Conservation (phyloP, 2,797 vertebrate species). For the Petrocephalus schoutedeni region DNA sequence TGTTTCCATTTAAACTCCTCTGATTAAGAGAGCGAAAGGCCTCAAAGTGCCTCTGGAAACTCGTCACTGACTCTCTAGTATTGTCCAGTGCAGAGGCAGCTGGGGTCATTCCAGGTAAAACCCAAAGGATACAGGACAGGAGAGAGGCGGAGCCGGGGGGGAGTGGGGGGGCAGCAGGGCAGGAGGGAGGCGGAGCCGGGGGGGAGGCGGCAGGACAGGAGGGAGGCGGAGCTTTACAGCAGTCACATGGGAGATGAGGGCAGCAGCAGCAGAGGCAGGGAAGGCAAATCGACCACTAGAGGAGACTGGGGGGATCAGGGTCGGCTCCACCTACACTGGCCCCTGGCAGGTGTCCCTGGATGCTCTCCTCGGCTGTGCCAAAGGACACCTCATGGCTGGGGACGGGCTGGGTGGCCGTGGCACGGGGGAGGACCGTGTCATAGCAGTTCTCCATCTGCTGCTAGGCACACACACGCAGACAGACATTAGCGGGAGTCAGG, state of each 20-base stretch:
- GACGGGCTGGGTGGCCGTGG: constrained; percentile 60
- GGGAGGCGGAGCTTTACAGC: not conserved
- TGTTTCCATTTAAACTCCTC: not conserved
- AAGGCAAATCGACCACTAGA: not conserved
- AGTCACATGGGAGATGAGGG: not conserved
- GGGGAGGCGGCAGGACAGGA: not conserved
- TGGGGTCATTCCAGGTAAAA: not conserved
- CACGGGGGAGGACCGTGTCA: constrained; percentile 76
- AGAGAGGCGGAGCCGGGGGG: not conserved
- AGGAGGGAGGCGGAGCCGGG: not conserved
- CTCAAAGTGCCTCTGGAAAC: not conserved
- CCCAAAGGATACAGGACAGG: not conserved
- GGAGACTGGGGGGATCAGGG: constrained; percentile 12
- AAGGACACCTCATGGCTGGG: constrained; percentile 65
- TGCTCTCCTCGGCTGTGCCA: constrained; percentile 51
- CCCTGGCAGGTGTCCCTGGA: constrained; percentile 40
- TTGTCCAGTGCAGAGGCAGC: not conserved
- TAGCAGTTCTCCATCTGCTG: constrained; percentile 54
- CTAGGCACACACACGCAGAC: constrained; percentile 7
- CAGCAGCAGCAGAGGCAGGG: not conserved
- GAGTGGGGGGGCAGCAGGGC: not conserved
- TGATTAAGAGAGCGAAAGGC: not conserved
- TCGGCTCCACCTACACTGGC: constrained; percentile 62
- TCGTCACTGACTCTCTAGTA: not conserved
- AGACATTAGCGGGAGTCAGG: not conserved